phyloP scores from a whole-genome alignment of 2,113 vertebrate genomes.

The Promerops cafer region DNA sequence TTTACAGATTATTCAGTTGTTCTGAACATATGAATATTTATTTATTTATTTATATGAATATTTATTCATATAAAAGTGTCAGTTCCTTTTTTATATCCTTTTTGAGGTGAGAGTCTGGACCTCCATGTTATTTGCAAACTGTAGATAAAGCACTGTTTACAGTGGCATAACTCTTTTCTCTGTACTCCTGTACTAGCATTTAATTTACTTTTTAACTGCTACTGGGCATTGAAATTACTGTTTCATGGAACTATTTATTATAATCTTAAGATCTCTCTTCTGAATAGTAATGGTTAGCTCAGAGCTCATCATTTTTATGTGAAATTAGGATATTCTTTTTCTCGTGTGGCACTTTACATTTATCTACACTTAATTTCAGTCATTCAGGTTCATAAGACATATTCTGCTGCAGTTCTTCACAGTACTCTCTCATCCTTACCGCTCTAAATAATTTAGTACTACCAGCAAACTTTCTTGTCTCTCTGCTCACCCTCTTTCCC shows the following conservation, averaged over 20 bases:
- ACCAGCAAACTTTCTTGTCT: not conserved
- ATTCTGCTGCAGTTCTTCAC: not conserved
- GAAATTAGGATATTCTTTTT: constrained; percentile 27
- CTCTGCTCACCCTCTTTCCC: not conserved
- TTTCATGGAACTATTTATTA: not conserved
- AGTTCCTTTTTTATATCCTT: not conserved
- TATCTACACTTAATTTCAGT: constrained; percentile 17
- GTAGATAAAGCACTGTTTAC: not conserved
- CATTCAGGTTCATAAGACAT: not conserved
- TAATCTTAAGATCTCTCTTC: constrained; percentile 3
- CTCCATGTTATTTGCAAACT: not conserved
- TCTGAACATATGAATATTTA: not conserved
- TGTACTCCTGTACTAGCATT: not conserved
- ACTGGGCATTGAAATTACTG: not conserved
- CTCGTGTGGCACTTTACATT: not conserved
- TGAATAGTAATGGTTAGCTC: constrained; percentile 11
- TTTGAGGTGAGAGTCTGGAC: not conserved
- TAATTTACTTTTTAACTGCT: not conserved
- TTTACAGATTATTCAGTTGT: not conserved
- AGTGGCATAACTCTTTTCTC: not conserved
- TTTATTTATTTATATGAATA: not conserved
- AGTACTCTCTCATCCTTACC: not conserved
- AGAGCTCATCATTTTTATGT: constrained; percentile 5
- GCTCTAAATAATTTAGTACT: not conserved
- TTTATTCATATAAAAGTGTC: not conserved